Evolutionary conservation across 1,140 invertebrate species (phyloP).

Genomic region (Laupala kohalensis): DNA sequence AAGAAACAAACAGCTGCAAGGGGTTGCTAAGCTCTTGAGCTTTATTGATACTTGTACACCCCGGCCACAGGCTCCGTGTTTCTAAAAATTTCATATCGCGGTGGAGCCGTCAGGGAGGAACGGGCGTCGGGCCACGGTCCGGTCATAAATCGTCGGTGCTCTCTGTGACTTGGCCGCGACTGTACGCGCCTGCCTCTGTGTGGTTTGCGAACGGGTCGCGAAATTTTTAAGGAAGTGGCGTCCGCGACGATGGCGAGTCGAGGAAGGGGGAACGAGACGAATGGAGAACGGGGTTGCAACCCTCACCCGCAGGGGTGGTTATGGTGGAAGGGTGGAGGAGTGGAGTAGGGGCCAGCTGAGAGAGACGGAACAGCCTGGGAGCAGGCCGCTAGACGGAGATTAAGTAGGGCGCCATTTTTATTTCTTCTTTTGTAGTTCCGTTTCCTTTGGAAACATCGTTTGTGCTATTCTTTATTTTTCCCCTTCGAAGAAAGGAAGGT

Average conservation of each 20-base stretch:
- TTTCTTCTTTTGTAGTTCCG: constrained; percentile 2
- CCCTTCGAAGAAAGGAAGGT: not conserved
- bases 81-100: not conserved
- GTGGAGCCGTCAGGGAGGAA: not conserved
- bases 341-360: not conserved
- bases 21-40: not conserved
- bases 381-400: constrained; percentile 1
- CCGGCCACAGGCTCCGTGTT: not conserved
- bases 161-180: not conserved
- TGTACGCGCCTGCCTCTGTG: not conserved
- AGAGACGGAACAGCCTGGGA: not conserved
- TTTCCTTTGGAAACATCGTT: constrained; percentile 2
- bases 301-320: not conserved
- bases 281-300: not conserved
- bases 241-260: too few species aligned
- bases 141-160: not conserved
- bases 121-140: not conserved
- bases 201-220: not conserved
- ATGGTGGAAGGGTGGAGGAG: too few species aligned
- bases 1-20: not conserved
- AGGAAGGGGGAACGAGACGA: not conserved
- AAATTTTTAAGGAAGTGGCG: constrained; percentile 5
- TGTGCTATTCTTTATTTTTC: constrained; percentile 8
- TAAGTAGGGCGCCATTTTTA: constrained; percentile 4
- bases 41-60: not conserved